Percentiles rank a stretch among this genome's conserved stretches.
phyloP scores from a whole-genome alignment of 2,113 vertebrate species.

The Ophiodon elongatus region DNA sequence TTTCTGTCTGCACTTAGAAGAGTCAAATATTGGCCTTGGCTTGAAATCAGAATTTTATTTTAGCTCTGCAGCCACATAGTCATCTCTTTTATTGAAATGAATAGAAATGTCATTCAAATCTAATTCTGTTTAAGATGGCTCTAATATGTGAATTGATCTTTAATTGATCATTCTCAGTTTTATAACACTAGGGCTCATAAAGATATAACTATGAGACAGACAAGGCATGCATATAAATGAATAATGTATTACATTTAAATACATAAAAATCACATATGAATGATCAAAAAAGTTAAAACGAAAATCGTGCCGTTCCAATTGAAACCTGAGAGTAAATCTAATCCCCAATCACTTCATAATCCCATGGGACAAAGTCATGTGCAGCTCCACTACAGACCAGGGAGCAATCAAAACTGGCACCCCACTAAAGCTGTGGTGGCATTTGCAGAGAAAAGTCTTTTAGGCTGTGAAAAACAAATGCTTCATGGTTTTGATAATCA shows the following conservation, averaged over 20 bases:
- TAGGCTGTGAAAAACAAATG: neutral
- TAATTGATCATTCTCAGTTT: neutral
- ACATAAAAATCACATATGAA: neutral
- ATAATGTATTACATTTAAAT: neutral
- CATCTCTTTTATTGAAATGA: neutral
- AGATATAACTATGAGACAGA: neutral
- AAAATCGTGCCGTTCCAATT: neutral
- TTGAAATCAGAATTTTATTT: neutral
- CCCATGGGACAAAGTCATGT: neutral
- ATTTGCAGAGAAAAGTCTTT: slow-evolving; percentile 13
- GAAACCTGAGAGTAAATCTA: neutral
- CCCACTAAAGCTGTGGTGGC: neutral
- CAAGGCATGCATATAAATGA: neutral
- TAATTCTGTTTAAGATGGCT: neutral
- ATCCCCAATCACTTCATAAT: neutral
- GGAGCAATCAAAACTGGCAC: slow-evolving; percentile 54
- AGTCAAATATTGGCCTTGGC: slow-evolving; percentile 2
- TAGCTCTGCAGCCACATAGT: neutral
- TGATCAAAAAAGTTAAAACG: neutral
- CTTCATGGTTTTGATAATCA: neutral
- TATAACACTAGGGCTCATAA: neutral
- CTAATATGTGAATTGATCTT: neutral
- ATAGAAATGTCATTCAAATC: neutral
- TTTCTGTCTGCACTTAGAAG: slow-evolving; percentile 1
- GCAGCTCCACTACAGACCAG: slow-evolving; percentile 17